Base-by-base conservation (phyloP, 2,888 invertebrate genomes). In the Brachyptera putata region DNA sequence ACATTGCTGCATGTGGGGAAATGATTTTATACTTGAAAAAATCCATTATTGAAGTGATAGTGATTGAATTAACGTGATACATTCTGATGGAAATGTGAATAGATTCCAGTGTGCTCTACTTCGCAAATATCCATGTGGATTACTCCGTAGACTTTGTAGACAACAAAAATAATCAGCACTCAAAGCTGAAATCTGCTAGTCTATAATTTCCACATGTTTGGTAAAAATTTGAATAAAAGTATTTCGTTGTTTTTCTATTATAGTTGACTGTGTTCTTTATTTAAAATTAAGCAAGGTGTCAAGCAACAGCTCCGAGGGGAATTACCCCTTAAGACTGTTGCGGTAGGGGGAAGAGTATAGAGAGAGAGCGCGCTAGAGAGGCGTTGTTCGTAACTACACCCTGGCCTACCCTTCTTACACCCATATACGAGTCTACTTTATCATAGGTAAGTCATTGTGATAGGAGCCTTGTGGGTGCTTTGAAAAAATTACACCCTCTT, bases 391-490 rank as follows among this genome's bases (percentile, higher is more conserved):
- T 14, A 39, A 39, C 39, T 14, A 14, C 34, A 5, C 21, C 43
- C 43, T 18, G 4, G 11, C 43, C 21, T 18, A n/a, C 16, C 39
- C 39, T 34, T 34, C 34, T 11, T 34, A 11, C 34, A 30, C 7
- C 30, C 30, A 11, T 5, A 30, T 7, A 30, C 7, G n/a, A n/a
- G 30, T 5, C 30, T 7, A 4, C 43, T 43, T 43, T 21, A 43
- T 43, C 43, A 43, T 43, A 43, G 43, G 43, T 43, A 18, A 5
- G 43, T 21, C 43, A 11, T 43, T 16, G 43, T 43, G 18, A 43
- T 16, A n/a, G 43, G 43, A 21, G 43, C 11, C 43, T 43, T 43
- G 43, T 43, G 43, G 43, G 43, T 43, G 21, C 43, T 43, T 43
- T 11, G n/a, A 43, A 43, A 43, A 39, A 43, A 43, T 43, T 43